Evolutionary conservation across 2,888 invertebrate species (phyloP), one percentile per base, ranked within the genome.

Genomic region (Meteorus cinctellus): DNA sequence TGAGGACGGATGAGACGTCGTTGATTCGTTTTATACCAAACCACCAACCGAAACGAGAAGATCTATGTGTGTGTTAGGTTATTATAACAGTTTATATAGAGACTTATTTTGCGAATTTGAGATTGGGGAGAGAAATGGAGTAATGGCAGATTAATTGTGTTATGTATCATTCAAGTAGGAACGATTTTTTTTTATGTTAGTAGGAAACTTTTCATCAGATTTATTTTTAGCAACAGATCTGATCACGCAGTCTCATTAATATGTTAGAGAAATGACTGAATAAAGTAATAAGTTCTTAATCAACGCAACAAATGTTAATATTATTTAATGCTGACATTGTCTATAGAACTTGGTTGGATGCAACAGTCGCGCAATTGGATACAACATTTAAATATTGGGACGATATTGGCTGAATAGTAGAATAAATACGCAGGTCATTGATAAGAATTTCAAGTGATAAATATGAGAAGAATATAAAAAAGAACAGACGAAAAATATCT

Each of bases 1-100:
- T 80, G 80, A 79, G 82, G 76, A 79, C 80, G 80, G 81, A 81
- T 78, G 80, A 77, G 71, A 71, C 63, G 71, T 76, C 72, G 41
- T 74, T 70, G 31, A 34, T 65, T 76, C 76, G 72, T 59, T 71
- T 65, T 78, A 73, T 75, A 66, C 73, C 76, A 74, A 72, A 75
- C 63, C 3, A 27, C 12, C 8, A 19, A 6, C 10, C 29, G 45
- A 29, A 66, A 59, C 55, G 41, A 36, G 16, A 63, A 12, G n/a
- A 48, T 48, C 4, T 48, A n/a, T 48, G 16, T 45, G 45, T 48
- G 0, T 16, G 48, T n/a, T 4, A 4, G 48, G 48, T 3, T n/a
- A 48, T 48, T 16, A 16, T n/a, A n/a, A 48, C n/a, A 5, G n/a
- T 48, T n/a, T 16, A n/a, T 48, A 48, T 48, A 48, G 48, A 48